Evolutionary conservation across 2,888 invertebrate species (phyloP).

Genomic region (Parochlus steinenii): DNA sequence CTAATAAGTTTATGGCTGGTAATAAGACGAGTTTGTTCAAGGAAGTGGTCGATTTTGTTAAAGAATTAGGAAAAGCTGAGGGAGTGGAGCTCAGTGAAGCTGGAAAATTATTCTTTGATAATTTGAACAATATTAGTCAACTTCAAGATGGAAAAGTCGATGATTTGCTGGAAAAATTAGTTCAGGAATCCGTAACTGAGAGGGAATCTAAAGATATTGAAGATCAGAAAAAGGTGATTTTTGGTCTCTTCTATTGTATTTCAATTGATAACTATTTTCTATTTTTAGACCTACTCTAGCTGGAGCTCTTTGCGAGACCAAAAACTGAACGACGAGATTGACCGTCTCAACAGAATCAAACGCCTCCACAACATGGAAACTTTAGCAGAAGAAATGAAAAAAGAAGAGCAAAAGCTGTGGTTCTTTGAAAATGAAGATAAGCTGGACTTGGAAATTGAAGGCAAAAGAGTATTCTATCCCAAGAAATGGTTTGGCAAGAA

Average conservation of each 20-base stretch:
- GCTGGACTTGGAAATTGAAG: conserved; percentile 53
- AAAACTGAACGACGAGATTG: conserved; percentile 40
- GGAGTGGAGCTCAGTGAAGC: conserved; percentile 27
- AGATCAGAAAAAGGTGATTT: conserved; percentile 25
- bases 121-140: conserved; percentile 15
- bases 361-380: conserved; percentile 38
- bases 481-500: conserved; percentile 33
- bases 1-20: conserved; percentile 20
- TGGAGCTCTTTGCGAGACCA: conserved; percentile 42
- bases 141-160: conserved; percentile 19
- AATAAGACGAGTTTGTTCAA: conserved; percentile 26
- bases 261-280: conserved; percentile 13
- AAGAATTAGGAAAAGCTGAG: conserved; percentile 25
- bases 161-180: conserved; percentile 18
- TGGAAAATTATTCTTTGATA: conserved; percentile 16
- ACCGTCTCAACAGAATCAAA: conserved; percentile 31
- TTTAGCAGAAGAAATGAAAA: conserved; percentile 30
- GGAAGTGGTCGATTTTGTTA: conserved; percentile 27
- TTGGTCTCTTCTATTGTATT: conserved; percentile 2
- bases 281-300: conserved; percentile 34
- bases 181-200: conserved; percentile 23
- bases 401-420: conserved; percentile 49
- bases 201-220: conserved; percentile 26
- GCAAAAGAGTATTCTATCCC: conserved; percentile 33
- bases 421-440: conserved; percentile 70